Conservation (phyloP, 2,113 vertebrate species). For the Ceyx cyanopectus region DNA sequence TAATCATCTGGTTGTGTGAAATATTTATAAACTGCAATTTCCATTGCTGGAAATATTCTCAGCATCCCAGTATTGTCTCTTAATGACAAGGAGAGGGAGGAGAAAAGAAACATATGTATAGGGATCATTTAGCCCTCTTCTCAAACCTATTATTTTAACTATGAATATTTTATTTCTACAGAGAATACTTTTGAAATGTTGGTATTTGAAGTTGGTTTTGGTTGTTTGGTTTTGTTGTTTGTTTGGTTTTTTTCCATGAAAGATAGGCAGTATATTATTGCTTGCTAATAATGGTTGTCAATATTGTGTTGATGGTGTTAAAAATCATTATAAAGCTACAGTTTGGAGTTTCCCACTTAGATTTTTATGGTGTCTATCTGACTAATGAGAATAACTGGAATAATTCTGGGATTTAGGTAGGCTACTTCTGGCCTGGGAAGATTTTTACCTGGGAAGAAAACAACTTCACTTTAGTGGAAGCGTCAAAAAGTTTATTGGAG, state of each 20-base stretch:
- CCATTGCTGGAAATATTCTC: slow-evolving; percentile 12
- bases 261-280: neutral
- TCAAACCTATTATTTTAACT: neutral
- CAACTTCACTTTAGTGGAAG: neutral
- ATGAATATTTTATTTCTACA: slow-evolving; percentile 21
- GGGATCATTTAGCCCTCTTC: neutral
- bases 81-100: neutral
- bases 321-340: neutral
- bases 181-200: neutral
- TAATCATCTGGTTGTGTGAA: slow-evolving; percentile 40
- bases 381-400: neutral
- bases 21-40: slow-evolving; percentile 58
- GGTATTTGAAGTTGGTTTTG: no score
- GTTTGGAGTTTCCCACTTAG: neutral
- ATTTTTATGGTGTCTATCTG: neutral
- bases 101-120: neutral
- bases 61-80: slow-evolving; percentile 19
- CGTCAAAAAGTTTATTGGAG: neutral
- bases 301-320: neutral
- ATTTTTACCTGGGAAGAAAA: neutral
- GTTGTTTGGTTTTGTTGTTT: no score
- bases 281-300: neutral
- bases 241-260: no score
- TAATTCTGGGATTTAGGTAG: neutral
- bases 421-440: neutral